These are phyloP conservation scores for Cettia cetti DNA, from an alignment of 2,113 vertebrate species.

Conservation along the genomic window DNA sequence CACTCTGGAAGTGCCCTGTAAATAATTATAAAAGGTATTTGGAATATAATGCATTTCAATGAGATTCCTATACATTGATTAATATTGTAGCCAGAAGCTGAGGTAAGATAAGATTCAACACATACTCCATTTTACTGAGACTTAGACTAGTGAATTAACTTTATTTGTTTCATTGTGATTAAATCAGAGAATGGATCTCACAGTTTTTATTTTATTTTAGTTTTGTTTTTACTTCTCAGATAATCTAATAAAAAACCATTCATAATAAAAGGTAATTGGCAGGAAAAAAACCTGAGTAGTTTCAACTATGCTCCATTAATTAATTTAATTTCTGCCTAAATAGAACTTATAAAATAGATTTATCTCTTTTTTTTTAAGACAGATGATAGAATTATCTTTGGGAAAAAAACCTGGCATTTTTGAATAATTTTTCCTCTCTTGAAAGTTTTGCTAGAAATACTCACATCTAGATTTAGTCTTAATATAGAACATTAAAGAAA, in stretches of 20 bases:
- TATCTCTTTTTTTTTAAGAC: background rate
- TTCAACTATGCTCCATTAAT: background rate
- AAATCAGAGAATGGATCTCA: background rate
- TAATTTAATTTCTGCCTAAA: background rate
- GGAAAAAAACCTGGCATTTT: background rate
- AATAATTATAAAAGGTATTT: background rate
- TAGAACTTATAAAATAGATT: background rate
- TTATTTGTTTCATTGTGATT: background rate
- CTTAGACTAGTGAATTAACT: background rate
- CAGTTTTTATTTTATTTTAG: background rate
- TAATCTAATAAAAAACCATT: background rate
- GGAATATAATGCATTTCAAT: background rate
- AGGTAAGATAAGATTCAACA: background rate
- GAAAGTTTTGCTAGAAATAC: background rate
- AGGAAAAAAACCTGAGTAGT: background rate
- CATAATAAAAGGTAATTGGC: background rate
- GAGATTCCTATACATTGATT: background rate
- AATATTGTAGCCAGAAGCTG: background rate
- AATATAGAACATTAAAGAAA: background rate
- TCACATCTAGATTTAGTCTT: background rate
- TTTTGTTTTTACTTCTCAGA: background rate
- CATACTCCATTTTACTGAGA: background rate
- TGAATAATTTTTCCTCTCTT: accelerated
- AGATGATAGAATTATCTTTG: background rate
- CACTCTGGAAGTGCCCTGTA: background rate